Evolutionary conservation across 2,888 invertebrate species (phyloP).

Genomic region (Eristalis tenax): DNA sequence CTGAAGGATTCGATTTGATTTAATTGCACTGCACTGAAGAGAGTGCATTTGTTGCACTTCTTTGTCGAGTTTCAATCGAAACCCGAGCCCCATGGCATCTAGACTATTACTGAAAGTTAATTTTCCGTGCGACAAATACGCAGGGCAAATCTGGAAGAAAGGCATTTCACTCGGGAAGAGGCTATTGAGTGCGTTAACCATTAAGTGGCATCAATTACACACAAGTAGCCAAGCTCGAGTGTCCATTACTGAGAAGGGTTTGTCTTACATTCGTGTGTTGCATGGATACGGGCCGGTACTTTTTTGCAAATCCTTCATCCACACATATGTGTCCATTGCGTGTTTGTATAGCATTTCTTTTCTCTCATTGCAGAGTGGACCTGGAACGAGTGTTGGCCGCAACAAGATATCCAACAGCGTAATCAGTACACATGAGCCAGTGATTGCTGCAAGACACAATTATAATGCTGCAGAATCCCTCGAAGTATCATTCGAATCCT

Average conservation of each 20-base stretch:
- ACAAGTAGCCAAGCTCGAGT: conserved; percentile 35
- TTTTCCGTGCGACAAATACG: conserved; percentile 26
- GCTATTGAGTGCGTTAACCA: conserved; percentile 66
- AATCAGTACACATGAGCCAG: conserved; percentile 59
- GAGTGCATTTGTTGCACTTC: conserved; percentile 22
- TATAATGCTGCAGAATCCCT: conserved; percentile 81
- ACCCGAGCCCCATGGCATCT: neutral
- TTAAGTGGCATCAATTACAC: conserved; percentile 65
- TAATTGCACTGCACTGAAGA: conserved; percentile 34
- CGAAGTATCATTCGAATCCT: conserved; percentile 81
- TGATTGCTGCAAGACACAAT: conserved; percentile 50
- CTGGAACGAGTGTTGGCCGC: conserved; percentile 59
- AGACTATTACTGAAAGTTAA: conserved; percentile 20
- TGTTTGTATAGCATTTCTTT: conserved; percentile 41
- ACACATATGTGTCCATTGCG: conserved; percentile 7
- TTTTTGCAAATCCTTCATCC: conserved; percentile 45
- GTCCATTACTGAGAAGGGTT: conserved; percentile 54
- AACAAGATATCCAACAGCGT: conserved; percentile 7
- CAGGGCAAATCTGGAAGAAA: conserved; percentile 36
- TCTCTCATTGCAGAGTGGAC: conserved; percentile 48
- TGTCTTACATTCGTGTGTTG: conserved; percentile 54
- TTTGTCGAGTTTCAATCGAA: neutral
- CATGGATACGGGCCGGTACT: conserved; percentile 58
- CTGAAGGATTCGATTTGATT: conserved; percentile 28
- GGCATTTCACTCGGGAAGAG: conserved; percentile 54